phyloP scores from a whole-genome alignment of 2,888 invertebrate species.

The Craniophora ligustri region DNA sequence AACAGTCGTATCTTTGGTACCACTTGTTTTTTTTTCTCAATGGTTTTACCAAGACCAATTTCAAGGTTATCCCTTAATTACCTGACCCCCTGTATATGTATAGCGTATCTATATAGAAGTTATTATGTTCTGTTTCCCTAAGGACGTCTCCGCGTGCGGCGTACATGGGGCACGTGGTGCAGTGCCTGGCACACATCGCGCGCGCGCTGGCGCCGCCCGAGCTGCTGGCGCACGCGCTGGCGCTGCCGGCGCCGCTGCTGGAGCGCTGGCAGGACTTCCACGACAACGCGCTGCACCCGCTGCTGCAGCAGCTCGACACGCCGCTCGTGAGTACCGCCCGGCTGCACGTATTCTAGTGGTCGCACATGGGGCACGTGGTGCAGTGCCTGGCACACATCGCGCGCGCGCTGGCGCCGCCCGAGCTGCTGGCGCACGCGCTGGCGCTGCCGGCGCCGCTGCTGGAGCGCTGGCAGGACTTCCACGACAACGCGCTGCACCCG shows the following conservation, averaged over 20 bases:
- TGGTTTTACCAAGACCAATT: too few species aligned
- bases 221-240: constrained; percentile 38
- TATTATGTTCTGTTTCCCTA: constrained; percentile 11
- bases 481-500: constrained; percentile 55
- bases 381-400: constrained; percentile 80
- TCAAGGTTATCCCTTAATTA: too few species aligned
- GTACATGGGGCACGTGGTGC: constrained; percentile 90
- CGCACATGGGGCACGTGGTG: constrained; percentile 85
- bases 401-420: too few species aligned
- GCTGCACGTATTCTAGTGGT: not conserved
- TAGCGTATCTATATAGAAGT: not conserved
- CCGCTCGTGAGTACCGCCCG: constrained; percentile 66
- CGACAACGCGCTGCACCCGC: constrained; percentile 58
- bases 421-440: constrained; percentile 40
- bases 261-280: constrained; percentile 64
- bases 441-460: constrained; percentile 36
- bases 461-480: constrained; percentile 62
- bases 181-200: constrained; percentile 74
- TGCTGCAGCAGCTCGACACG: constrained; percentile 67
- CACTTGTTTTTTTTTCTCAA: too few species aligned
- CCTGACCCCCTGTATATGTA: too few species aligned
- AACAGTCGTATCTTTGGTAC: too few species aligned
- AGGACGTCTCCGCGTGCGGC: constrained; percentile 74
- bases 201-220: constrained; percentile 51
- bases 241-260: constrained; percentile 29